These are phyloP conservation scores for Trichopria drosophilae DNA, from an alignment of 2,888 invertebrate genomes.

Conservation along the genomic window DNA sequence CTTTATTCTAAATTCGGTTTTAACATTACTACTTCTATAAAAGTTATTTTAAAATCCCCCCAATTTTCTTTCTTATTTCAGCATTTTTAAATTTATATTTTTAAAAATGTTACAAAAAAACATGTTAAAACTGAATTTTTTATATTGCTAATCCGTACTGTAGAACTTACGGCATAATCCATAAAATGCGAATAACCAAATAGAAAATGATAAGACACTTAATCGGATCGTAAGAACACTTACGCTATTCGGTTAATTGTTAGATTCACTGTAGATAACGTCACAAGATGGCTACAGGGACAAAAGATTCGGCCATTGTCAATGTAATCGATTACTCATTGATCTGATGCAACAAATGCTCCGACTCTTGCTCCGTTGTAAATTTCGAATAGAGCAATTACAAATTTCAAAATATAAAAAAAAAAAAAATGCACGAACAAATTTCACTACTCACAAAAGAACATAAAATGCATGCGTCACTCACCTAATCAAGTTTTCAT, in stretches of 20 bases:
- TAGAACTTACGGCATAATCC: too few relatives aligned
- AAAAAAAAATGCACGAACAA: too few relatives aligned
- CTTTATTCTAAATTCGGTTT: too few relatives aligned
- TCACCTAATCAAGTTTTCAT: slow-evolving; percentile 74
- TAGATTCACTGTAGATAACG: slow-evolving; percentile 89
- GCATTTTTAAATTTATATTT: slow-evolving; percentile 31
- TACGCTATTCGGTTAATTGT: slow-evolving; percentile 91
- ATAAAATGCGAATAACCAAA: slow-evolving; percentile 22
- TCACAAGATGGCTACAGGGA: slow-evolving; percentile 84
- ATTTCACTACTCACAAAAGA: neutral
- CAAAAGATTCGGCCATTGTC: slow-evolving; percentile 55
- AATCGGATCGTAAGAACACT: slow-evolving; percentile 64
- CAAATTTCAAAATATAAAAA: too few relatives aligned
- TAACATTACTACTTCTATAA: too few relatives aligned
- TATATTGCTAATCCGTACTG: too few relatives aligned
- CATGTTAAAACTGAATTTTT: too few relatives aligned
- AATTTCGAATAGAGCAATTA: too few relatives aligned
- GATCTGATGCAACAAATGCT: slow-evolving; percentile 12
- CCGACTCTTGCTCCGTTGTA: neutral
- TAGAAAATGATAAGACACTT: slow-evolving; percentile 44
- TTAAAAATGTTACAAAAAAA: slow-evolving; percentile 24
- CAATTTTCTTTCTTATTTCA: too few relatives aligned
- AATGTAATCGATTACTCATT: slow-evolving; percentile 34
- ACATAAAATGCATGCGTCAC: slow-evolving; percentile 32
- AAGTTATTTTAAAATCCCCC: too few relatives aligned